Conservation (phyloP, 1,140 invertebrate species). For the Drosophila nigrodunni region DNA sequence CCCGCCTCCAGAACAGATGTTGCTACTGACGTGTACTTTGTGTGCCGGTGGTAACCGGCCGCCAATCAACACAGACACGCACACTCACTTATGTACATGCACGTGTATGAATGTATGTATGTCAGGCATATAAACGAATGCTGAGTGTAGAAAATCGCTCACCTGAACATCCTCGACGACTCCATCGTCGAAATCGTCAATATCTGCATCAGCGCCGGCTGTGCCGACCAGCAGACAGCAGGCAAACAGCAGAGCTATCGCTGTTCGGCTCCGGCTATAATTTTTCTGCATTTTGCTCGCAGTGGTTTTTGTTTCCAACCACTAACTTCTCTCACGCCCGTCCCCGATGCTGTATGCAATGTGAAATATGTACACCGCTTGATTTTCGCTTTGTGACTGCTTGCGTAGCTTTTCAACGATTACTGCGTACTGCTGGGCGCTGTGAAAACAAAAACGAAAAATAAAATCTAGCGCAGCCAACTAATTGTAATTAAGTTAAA, state of each 20-base stretch:
- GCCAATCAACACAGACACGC: constrained; percentile 11
- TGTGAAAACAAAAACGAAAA: constrained; percentile 62
- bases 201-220: constrained; percentile 35
- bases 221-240: constrained; percentile 36
- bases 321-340: constrained; percentile 21
- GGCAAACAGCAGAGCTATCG: constrained; percentile 61
- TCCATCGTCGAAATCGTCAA: constrained; percentile 76
- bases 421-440: constrained; percentile 49
- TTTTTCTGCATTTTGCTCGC: constrained; percentile 62
- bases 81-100: neutral
- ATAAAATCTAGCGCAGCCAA: constrained; percentile 66
- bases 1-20: constrained; percentile 39
- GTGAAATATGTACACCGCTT: constrained; percentile 21
- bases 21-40: constrained; percentile 77
- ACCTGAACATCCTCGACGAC: constrained; percentile 80
- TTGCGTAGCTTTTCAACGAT: constrained; percentile 59
- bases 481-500: constrained; percentile 77
- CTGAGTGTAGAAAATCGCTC: constrained; percentile 14
- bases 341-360: neutral
- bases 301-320: constrained; percentile 40
- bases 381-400: constrained; percentile 27
- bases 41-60: constrained; percentile 41
- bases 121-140: neutral
- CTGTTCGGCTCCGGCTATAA: constrained; percentile 47
- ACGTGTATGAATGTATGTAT: neutral